Evolutionary conservation across 2,797 vertebrate genomes (phyloP).

Genomic region (Antennarius maculatus): DNA sequence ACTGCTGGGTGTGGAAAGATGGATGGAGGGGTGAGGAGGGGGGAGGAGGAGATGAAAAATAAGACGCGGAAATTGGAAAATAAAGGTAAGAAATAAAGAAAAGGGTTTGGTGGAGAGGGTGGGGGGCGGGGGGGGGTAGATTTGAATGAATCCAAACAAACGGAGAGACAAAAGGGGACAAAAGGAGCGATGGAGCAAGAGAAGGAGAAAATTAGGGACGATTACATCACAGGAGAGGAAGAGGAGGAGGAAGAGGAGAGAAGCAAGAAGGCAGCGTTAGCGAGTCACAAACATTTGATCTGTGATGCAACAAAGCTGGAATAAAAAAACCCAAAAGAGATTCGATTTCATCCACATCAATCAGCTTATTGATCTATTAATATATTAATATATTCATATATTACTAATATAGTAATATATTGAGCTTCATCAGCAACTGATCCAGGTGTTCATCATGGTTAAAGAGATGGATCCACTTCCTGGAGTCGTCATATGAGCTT

Average conservation of each 20-base stretch:
- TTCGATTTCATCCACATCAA: slow-evolving; percentile 4
- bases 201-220: slow-evolving; percentile 31
- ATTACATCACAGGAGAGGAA: slow-evolving; percentile 32
- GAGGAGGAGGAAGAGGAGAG: slow-evolving; percentile 17
- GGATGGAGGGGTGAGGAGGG: not conserved
- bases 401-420: too few species aligned
- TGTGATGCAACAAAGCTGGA: slow-evolving; percentile 69
- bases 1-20: slow-evolving; percentile 71
- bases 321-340: not conserved
- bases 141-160: too few species aligned
- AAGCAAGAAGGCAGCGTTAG: slow-evolving; percentile 71
- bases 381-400: too few species aligned
- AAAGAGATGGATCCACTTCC: too few species aligned
- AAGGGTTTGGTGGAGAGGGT: not conserved
- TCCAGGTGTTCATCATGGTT: too few species aligned
- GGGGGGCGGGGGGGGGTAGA: not conserved
- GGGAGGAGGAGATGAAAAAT: not conserved
- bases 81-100: not conserved
- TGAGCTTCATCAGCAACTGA: too few species aligned
- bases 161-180: not conserved
- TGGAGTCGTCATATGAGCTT: too few species aligned
- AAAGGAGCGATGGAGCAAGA: slow-evolving; percentile 2
- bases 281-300: slow-evolving; percentile 52
- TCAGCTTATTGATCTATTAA: not conserved
- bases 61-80: not conserved